Conservation (phyloP, 2,888 invertebrate species). For the Gastrophysa polygoni region DNA sequence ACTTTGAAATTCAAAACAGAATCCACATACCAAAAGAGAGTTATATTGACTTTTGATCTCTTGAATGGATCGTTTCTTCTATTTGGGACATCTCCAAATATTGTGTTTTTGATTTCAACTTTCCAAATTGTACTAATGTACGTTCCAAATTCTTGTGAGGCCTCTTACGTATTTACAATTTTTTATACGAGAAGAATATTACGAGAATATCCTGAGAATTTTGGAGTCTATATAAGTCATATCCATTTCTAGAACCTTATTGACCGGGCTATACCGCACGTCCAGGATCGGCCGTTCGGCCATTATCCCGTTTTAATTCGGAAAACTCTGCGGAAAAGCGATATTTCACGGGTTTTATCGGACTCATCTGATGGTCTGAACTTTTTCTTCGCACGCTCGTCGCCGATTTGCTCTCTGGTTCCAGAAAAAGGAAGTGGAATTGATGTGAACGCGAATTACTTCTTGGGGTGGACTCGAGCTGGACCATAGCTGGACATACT, state of each 20-base stretch:
- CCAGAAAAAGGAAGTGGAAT: constrained; percentile 32
- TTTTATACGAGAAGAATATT: too few species aligned
- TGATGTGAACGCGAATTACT: constrained; percentile 39
- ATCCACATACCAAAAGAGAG: too few species aligned
- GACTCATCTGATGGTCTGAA: constrained; percentile 13
- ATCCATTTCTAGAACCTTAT: background rate
- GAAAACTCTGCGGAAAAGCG: constrained; percentile 13
- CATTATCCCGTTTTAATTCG: constrained; percentile 11
- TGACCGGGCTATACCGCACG: background rate
- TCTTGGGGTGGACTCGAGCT: constrained; percentile 15
- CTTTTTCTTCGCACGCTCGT: constrained; percentile 15
- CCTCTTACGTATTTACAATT: too few species aligned
- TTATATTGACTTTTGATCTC: too few species aligned
- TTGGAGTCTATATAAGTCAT: too few species aligned
- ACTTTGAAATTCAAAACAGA: too few species aligned
- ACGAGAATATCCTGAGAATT: too few species aligned
- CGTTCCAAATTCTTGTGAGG: too few species aligned
- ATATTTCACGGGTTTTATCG: constrained; percentile 24
- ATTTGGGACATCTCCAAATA: too few species aligned
- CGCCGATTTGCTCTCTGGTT: constrained; percentile 35
- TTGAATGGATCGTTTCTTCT: too few species aligned
- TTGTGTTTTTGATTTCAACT: too few species aligned
- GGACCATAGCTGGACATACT: background rate
- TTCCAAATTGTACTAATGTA: too few species aligned
- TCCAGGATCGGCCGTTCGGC: background rate